Conservation (phyloP, 2,888 invertebrate species). For the Stictocephala bisonia region DNA sequence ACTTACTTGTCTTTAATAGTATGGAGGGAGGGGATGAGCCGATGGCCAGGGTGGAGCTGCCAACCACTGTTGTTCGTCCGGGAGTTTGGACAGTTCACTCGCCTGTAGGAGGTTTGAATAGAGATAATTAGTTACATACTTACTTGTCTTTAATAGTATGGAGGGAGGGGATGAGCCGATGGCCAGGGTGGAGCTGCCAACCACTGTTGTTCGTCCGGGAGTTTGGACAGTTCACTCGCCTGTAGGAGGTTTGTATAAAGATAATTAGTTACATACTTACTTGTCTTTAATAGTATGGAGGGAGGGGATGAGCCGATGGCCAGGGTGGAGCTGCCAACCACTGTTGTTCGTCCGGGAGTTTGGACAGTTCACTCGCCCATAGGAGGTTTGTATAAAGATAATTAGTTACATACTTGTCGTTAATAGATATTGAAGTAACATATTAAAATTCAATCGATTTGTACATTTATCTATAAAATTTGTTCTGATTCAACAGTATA, state of each 20-base stretch:
- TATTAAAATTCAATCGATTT: too few species aligned
- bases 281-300: too few species aligned
- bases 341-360: constrained; percentile 50
- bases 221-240: constrained; percentile 58
- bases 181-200: constrained; percentile 55
- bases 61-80: constrained; percentile 50
- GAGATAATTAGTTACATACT: too few species aligned
- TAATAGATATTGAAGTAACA: too few species aligned
- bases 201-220: constrained; percentile 51
- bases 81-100: constrained; percentile 58
- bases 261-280: too few species aligned
- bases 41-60: constrained; percentile 55
- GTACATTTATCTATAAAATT: too few species aligned
- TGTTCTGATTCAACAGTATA: too few species aligned
- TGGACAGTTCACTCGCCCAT: constrained; percentile 58
- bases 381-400: too few species aligned
- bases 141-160: too few species aligned
- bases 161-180: constrained; percentile 55
- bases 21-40: constrained; percentile 56
- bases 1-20: too few species aligned
- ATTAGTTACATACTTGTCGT: too few species aligned
- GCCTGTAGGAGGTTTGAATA: constrained; percentile 57
- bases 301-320: constrained; percentile 56
- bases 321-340: constrained; percentile 55
- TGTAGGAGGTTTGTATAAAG: constrained; percentile 59